Conservation (phyloP, 2,113 vertebrate species). For the Nannobrachium achirus region DNA sequence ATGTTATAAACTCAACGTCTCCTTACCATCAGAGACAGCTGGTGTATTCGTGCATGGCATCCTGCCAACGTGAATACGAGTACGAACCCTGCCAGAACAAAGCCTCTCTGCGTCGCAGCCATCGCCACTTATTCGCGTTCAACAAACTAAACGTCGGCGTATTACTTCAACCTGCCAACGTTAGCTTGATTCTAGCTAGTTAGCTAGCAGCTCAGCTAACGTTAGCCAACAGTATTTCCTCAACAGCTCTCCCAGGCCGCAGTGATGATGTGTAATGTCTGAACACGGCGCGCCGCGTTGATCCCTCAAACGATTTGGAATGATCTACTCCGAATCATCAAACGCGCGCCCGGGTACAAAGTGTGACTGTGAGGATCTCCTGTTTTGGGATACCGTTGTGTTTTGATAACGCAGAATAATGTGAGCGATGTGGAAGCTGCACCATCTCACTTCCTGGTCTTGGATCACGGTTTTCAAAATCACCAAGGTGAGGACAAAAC, state of each 20-base stretch:
- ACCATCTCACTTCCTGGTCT: conserved; percentile 56
- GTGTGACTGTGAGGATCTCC: background rate
- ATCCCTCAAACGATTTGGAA: background rate
- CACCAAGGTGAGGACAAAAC: too few species aligned
- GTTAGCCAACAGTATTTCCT: background rate
- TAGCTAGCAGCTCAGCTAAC: conserved; percentile 7
- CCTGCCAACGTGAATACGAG: conserved; percentile 41
- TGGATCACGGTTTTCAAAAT: too few species aligned
- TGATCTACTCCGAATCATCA: background rate
- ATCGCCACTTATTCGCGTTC: conserved; percentile 37
- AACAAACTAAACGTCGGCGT: conserved; percentile 15
- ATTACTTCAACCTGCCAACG: conserved; percentile 23
- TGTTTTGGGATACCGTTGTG: conserved; percentile 12
- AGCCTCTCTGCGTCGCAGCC: conserved; percentile 38
- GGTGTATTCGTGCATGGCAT: conserved; percentile 74
- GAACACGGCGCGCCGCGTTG: accelerated
- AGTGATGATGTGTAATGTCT: background rate
- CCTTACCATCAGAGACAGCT: conserved; percentile 71
- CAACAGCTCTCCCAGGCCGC: background rate
- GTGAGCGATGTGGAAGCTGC: conserved; percentile 13
- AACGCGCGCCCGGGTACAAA: background rate
- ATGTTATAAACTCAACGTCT: too few species aligned
- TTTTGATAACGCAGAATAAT: conserved; percentile 29
- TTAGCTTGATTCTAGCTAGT: conserved; percentile 22
- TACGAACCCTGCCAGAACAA: conserved; percentile 32